Base-by-base conservation (phyloP, 2,888 invertebrate genomes). In the Thelaira solivaga region DNA sequence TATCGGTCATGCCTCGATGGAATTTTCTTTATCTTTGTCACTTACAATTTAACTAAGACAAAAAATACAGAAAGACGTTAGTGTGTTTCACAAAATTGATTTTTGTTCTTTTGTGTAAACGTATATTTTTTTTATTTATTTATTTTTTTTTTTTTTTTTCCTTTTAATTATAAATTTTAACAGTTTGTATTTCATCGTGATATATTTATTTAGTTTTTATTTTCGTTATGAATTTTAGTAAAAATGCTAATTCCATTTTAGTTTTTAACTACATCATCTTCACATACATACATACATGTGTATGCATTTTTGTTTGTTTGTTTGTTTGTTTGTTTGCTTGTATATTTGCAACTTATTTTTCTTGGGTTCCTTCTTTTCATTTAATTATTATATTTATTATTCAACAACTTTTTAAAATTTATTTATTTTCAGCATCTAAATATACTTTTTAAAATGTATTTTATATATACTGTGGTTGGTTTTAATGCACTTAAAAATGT, bases 151-250 rank as follows among this genome's bases (percentile, higher is more conserved):
- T n/a, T n/a, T n/a, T n/a, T n/a, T n/a, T n/a, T n/a, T n/a, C n/a
- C n/a, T n/a, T n/a, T n/a, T n/a, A n/a, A n/a, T 11, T 36, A 22
- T 39, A 18, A 18, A 20, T 77, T 49, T 81, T 82, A 80, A 85
- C 82, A 85, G 83, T 83, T 83, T 81, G 82, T 82, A 82, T 82
- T 81, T 80, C n/a, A n/a, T n/a, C n/a, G n/a, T 80, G 26, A 36
- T 39, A 41, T 64, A 1, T 36, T 72, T 41, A 13, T 13, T 75
- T 29, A 16, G 18, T 18, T 51, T 51, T 49, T 2, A n/a, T 36
- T 18, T 10, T 51, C 1, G 41, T 49, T 47, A 36, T 68, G 39
- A 29, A 55, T 83, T 80, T 7, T 61, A 11, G 61, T 67, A 67
- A 61, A 61, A 67, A 67, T 55, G 45, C 67, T 51, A 67, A 13